Conservation (phyloP, 23 tunicate genomes). For the Phallusia fumigata region DNA sequence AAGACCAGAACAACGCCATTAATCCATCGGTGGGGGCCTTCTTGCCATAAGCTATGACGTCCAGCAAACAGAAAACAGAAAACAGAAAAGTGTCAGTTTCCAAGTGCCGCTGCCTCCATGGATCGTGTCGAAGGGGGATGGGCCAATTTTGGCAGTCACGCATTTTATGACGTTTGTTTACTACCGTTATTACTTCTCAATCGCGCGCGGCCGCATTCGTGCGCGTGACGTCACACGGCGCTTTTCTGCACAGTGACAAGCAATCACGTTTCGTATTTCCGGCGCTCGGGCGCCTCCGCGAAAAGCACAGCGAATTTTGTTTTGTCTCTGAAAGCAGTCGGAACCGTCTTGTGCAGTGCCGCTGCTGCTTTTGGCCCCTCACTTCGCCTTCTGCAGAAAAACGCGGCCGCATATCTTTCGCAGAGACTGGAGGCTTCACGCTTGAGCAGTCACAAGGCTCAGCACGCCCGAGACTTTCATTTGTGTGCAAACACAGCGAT, state of each 20-base stretch:
- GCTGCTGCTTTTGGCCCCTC: background rate
- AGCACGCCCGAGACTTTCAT: background rate
- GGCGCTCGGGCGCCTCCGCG: background rate
- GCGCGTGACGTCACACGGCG: background rate
- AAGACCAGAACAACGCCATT: too few species aligned
- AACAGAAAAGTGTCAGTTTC: too few species aligned
- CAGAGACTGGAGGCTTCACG: background rate
- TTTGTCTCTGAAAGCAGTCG: background rate
- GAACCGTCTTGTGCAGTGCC: background rate
- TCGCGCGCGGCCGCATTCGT: background rate
- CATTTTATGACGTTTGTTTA: slow-evolving; percentile 4
- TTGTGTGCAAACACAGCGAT: background rate
- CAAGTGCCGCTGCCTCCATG: too few species aligned
- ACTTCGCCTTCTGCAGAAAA: background rate
- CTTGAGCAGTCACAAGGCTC: background rate
- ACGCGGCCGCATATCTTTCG: background rate
- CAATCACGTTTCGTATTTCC: slow-evolving; percentile 29
- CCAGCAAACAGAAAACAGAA: too few species aligned
- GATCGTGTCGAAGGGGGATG: too few species aligned
- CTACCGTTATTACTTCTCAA: background rate
- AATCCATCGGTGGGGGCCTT: too few species aligned
- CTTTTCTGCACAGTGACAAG: background rate
- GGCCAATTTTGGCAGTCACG: too few species aligned
- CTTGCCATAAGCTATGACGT: too few species aligned
- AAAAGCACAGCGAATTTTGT: background rate